Base-by-base conservation (phyloP, 1,140 invertebrate species). In the Heliconius nattereri region DNA sequence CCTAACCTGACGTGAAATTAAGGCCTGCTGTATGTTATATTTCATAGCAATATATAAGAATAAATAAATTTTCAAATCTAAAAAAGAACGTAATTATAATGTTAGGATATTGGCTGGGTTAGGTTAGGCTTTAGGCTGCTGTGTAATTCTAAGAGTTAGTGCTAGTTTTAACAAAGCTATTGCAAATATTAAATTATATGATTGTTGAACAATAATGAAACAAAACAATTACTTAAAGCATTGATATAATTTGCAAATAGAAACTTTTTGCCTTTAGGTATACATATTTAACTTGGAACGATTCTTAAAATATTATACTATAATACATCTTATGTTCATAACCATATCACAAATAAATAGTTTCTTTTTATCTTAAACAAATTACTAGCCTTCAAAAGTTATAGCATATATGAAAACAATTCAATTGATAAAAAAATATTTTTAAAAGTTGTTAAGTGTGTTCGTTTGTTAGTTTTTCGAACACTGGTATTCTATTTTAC, bases 271-370 rank as follows among this genome's bases (percentile, higher is more conserved):
- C 54, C 54, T 60, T 23, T 60, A 60, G 54, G 54, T 23, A 60
- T 9, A n/a, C 9, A 60, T 23, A 23, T 60, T 60, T 23, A 23
- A 60, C 5, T 29, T 29, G 23, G 6, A 66, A 66, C 60, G 23
- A 66, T 66, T 66, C 60, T 66, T 66, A 66, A 66, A 66, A 66
- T 66, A 66, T 66, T 29, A 29, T 66, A 66, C 60, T 66, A 66
- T 66, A 29, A 16, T 16, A 66, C 16, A 66, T 66, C 60, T 66
- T 66, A 66, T 66, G 26, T 60, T 20, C 5, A 52, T 52, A 52
- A 52, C 26, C 60, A 66, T 66, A 66, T 66, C 60, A 66, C 60
- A 66, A 66, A 66, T 66, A 9, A 66, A 66, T 26, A 11, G 5
- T 13, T 13, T 66, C 26, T 11, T 23, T 26, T n/a, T 66, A 23